These are phyloP conservation scores for Mimumesa dahlbomi DNA, from an alignment of 2,888 invertebrate genomes.

Conservation along the genomic window DNA sequence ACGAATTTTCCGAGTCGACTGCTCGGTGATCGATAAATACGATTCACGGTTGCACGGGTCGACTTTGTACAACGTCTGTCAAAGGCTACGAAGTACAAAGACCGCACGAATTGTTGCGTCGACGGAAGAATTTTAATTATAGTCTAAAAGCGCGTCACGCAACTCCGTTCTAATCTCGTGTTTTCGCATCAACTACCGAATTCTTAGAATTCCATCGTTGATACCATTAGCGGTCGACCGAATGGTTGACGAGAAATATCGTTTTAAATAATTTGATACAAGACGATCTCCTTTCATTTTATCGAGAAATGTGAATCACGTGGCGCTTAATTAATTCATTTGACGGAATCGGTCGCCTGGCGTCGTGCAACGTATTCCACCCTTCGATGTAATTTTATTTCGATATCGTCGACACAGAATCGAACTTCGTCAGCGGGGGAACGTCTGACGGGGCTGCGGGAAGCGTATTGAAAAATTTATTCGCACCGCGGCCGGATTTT, in stretches of 20 bases:
- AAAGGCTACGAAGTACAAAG: constrained; percentile 55
- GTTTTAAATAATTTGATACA: neutral
- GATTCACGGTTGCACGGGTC: constrained; percentile 42
- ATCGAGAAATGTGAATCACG: no score
- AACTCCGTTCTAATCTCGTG: constrained; percentile 29
- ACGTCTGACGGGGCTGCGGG: no score
- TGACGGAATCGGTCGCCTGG: no score
- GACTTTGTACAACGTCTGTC: constrained; percentile 57
- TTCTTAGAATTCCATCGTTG: constrained; percentile 29
- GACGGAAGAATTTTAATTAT: constrained; percentile 64
- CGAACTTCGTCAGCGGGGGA: neutral
- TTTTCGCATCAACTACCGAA: constrained; percentile 23
- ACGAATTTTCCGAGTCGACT: neutral
- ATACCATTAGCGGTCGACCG: neutral
- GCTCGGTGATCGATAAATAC: constrained; percentile 40
- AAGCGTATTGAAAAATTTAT: constrained; percentile 39
- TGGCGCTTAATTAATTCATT: no score
- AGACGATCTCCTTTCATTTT: neutral
- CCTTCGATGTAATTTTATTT: neutral
- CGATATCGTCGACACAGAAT: neutral
- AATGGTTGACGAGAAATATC: no score
- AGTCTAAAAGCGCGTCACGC: constrained; percentile 26
- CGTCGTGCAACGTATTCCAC: no score
- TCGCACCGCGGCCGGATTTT: constrained; percentile 25
- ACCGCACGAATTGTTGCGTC: constrained; percentile 49